A percentile compares a stretch with the other conserved stretches of the same genome.
Conservation (phyloP, 2,888 invertebrate genomes). For the Zhuqinia jingwanae region DNA sequence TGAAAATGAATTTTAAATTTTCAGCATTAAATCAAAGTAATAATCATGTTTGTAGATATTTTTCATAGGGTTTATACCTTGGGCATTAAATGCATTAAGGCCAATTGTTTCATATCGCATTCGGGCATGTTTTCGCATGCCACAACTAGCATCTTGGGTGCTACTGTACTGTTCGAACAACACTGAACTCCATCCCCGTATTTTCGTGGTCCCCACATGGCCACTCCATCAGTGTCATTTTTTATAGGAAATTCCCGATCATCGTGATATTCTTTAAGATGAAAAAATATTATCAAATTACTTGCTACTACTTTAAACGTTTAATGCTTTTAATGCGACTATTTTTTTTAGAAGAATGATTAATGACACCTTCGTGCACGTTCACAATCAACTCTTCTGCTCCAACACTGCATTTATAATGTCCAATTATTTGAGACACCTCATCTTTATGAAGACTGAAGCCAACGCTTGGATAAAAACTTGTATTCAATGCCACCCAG, state of each 20-base stretch:
- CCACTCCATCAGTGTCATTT: neutral
- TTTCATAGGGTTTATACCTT: neutral
- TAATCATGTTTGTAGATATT: neutral
- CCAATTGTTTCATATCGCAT: slow-evolving; percentile 45
- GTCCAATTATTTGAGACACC: neutral
- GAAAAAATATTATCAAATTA: neutral
- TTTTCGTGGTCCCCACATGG: neutral
- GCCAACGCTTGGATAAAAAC: slow-evolving; percentile 46
- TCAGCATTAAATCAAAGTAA: no score
- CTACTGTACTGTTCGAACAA: slow-evolving; percentile 20
- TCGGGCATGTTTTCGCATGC: slow-evolving; percentile 37
- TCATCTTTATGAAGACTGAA: slow-evolving; percentile 32
- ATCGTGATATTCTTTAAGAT: neutral
- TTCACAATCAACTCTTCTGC: slow-evolving; percentile 13
- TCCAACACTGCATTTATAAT: slow-evolving; percentile 25
- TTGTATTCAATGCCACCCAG: neutral
- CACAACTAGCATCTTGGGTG: slow-evolving; percentile 4
- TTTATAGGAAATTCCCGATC: slow-evolving; percentile 18
- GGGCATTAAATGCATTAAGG: neutral
- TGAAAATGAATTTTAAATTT: no score
- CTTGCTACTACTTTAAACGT: neutral
- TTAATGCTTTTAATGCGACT: no score
- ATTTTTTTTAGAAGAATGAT: neutral
- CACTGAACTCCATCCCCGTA: slow-evolving; percentile 31
- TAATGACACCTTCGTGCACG: slow-evolving; percentile 8